phyloP scores from a whole-genome alignment of 2,797 vertebrate genomes.

The Urophycis tenuis region DNA sequence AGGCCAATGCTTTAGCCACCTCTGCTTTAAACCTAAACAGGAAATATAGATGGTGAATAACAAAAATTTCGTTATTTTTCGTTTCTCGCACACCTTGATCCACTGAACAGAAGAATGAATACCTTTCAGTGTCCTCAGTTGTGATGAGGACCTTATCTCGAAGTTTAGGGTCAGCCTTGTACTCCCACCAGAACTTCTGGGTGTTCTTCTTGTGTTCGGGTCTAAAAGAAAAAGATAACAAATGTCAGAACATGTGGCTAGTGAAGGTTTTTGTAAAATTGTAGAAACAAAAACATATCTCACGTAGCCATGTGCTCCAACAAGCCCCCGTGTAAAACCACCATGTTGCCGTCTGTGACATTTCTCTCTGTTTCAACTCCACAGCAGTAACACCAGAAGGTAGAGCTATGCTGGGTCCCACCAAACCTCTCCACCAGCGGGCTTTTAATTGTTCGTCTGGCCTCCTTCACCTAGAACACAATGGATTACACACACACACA shows the following conservation, averaged over 20 bases:
- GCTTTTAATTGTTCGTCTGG: constrained; percentile 68
- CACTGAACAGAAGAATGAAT: neutral
- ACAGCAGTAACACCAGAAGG: constrained; percentile 88
- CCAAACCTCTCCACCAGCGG: constrained; percentile 74
- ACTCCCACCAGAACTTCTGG: constrained; percentile 87
- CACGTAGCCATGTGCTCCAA: constrained; percentile 86
- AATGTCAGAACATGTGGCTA: neutral
- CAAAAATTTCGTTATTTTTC: neutral
- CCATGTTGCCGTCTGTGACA: constrained; percentile 71
- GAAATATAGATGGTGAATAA: constrained; percentile 15
- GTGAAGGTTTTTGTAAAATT: neutral
- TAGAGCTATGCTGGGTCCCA: constrained; percentile 62
- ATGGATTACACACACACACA: neutral
- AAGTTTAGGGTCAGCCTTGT: constrained; percentile 79
- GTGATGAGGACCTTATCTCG: constrained; percentile 79
- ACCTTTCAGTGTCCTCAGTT: constrained; percentile 46
- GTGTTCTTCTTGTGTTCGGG: constrained; percentile 80
- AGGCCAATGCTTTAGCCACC: constrained; percentile 74
- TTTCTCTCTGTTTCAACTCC: constrained; percentile 69
- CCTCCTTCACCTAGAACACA: constrained; percentile 74
- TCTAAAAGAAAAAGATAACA: constrained; percentile 55
- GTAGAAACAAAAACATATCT: constrained; percentile 20
- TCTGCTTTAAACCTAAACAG: constrained; percentile 78
- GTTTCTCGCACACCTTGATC: neutral
- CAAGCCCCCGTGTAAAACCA: constrained; percentile 76